phyloP scores from a whole-genome alignment of 2,113 vertebrate genomes.

The Syrrhaptes paradoxus region DNA sequence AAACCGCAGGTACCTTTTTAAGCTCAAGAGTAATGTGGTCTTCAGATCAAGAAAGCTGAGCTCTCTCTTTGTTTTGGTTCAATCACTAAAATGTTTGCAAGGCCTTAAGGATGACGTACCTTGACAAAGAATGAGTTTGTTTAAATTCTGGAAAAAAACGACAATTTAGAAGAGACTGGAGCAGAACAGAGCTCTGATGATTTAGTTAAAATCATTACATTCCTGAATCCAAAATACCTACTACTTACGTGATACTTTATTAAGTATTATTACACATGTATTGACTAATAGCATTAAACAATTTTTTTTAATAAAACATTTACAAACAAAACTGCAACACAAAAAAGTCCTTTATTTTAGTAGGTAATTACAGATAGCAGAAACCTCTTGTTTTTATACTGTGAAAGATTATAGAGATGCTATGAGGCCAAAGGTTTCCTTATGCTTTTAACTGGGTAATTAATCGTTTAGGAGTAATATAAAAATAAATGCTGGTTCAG shows the following conservation, averaged over 20 bases:
- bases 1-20: slow-evolving; percentile 46
- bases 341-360: slow-evolving; percentile 1
- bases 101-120: slow-evolving; percentile 63
- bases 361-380: not conserved
- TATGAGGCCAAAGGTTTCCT: not conserved
- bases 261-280: slow-evolving; percentile 78
- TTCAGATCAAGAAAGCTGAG: slow-evolving; percentile 59
- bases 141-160: slow-evolving; percentile 41
- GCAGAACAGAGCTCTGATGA: slow-evolving; percentile 22
- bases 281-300: slow-evolving; percentile 71
- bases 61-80: slow-evolving; percentile 68
- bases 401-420: not conserved
- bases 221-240: slow-evolving; percentile 55
- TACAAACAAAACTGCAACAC: slow-evolving; percentile 52
- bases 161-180: slow-evolving; percentile 44
- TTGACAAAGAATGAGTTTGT: slow-evolving; percentile 61
- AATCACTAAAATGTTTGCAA: slow-evolving; percentile 54
- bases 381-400: not conserved
- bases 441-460: not conserved
- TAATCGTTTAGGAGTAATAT: not conserved
- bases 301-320: slow-evolving; percentile 74
- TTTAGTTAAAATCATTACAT: slow-evolving; percentile 50
- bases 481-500: not conserved
- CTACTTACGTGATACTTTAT: slow-evolving; percentile 48
- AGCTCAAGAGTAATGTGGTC: slow-evolving; percentile 42